Evolutionary conservation across 2,797 vertebrate genomes (phyloP), one percentile per base, ranked within the genome.

Genomic region (Loris lydekkerianus): DNA sequence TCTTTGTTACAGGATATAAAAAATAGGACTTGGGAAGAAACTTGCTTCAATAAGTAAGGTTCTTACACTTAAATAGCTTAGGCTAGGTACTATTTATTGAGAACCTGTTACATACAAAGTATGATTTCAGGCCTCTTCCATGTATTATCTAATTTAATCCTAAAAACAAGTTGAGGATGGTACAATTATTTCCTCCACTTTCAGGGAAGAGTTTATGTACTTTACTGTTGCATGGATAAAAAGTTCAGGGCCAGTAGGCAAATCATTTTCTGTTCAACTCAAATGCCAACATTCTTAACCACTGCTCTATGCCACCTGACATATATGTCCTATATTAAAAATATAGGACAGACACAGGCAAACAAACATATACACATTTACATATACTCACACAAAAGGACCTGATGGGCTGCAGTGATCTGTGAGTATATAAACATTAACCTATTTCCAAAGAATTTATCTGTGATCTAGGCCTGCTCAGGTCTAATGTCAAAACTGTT

Each of bases 151-250:
- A 17, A 60, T 72, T 85, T 82, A 69, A 60, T 96, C 18, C 37
- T 82, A 27, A 80, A 70, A 86, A 72, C 49, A 77, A 4, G 76
- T 20, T 85, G 56, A 85, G 27, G 34, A 3, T 49, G 15, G 10
- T 17, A 93, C 31, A 72, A 43, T 69, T 87, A 20, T 67, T 91
- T 85, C 81, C 43, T 88, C 17, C 14, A 70, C 95, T 96, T 93
- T 86, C 58, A 89, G 15, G 75, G 20, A 3, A 61, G 1, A 87
- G 3, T 92, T 95, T 94, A 75, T 43, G 53, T 87, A 78, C 87
- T 18, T 85, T 69, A 93, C 10, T 37, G 15, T 88, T 86, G 34
- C 2, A 23, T 43, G 20, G 31, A 29, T 91, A 95, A 21, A 94
- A 96, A 70, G 4, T 80, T 91, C 49, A 65, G 21, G 49, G 17